Conservation (phyloP, 2,888 invertebrate species). For the Ernsta delagoae region DNA sequence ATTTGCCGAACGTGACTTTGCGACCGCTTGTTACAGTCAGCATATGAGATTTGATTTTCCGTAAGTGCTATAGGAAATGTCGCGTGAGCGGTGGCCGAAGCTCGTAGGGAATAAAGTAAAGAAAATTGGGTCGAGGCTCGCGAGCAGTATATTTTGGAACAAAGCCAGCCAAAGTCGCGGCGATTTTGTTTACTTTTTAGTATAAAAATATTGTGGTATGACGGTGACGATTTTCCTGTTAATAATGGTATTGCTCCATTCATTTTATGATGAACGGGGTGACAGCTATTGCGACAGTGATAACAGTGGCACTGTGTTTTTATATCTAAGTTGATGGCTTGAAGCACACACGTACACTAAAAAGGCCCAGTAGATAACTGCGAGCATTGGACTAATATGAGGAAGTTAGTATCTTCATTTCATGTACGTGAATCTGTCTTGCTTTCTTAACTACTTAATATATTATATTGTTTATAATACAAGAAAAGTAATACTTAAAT, state of each 20-base stretch:
- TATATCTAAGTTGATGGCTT: too few relatives aligned
- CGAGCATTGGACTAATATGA: too few relatives aligned
- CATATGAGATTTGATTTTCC: conserved; percentile 62
- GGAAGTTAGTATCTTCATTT: too few relatives aligned
- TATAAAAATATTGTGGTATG: conserved; percentile 65
- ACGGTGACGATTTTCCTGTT: conserved; percentile 57
- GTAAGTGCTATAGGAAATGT: conserved; percentile 74
- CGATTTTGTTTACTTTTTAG: conserved; percentile 68
- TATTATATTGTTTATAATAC: too few relatives aligned
- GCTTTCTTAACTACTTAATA: too few relatives aligned
- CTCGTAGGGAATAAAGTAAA: conserved; percentile 69
- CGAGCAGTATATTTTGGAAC: conserved; percentile 69
- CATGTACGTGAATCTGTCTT: too few relatives aligned
- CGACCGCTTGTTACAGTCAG: conserved; percentile 49
- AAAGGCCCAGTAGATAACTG: too few relatives aligned
- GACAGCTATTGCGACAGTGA: conserved; percentile 36
- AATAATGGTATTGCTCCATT: conserved; percentile 50
- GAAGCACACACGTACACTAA: too few relatives aligned
- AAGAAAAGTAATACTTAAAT: too few relatives aligned
- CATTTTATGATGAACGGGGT: conserved; percentile 41
- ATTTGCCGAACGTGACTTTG: conserved; percentile 49
- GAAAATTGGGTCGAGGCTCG: conserved; percentile 73
- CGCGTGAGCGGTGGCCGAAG: conserved; percentile 57
- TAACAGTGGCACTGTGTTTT: neutral
- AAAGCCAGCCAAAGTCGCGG: conserved; percentile 64